Evolutionary conservation across 2,113 vertebrate species (phyloP), one percentile per base, ranked within the genome.

Genomic region (Lycaon pictus): DNA sequence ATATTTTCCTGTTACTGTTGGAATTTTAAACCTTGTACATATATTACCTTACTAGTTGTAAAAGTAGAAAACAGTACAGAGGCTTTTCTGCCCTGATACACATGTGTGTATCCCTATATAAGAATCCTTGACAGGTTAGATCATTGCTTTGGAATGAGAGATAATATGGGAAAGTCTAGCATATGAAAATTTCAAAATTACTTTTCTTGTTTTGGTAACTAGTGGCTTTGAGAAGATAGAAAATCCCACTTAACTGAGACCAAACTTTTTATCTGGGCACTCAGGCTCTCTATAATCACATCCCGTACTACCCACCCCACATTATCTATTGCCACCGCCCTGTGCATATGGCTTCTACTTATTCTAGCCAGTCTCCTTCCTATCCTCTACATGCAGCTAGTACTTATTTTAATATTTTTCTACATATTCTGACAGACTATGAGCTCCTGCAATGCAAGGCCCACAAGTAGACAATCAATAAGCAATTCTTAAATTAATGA

Each of bases 201-300:
- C 48, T 79, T 93, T 96, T 94, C n/a, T 65, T 87, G 22, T 82
- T 60, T 87, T 93, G 69, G 72, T 58, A 53, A 72, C 79, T 12
- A 43, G 20, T 71, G 74, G 86, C 81, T 91, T 96, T 77, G 84
- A 32, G 37, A 76, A 92, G n/a, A 62, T 5, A 95, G 32, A 72
- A 91, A 81, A 62, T 16, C 8, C n/a, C 53, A 32, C 17, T 63
- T 63, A 63, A 25, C 0, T 53, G 20, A 91, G 62, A 58, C 23
- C n/a, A 67, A 91, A 69, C 11, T 11, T 95, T 74, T 96, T 80
- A 97, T 74, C 90, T 12, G 48, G 63, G 7, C 20, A n/a, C 20
- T 37, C 51, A 43, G 56, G 51, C 51, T 60, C 0, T 71, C 56
- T 88, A 4, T 92, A 69, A 81, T 62, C 35, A 53, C 11, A 12